These are phyloP conservation scores for Murina feae DNA, from an alignment of 2,113 vertebrate species.

Conservation along the genomic window DNA sequence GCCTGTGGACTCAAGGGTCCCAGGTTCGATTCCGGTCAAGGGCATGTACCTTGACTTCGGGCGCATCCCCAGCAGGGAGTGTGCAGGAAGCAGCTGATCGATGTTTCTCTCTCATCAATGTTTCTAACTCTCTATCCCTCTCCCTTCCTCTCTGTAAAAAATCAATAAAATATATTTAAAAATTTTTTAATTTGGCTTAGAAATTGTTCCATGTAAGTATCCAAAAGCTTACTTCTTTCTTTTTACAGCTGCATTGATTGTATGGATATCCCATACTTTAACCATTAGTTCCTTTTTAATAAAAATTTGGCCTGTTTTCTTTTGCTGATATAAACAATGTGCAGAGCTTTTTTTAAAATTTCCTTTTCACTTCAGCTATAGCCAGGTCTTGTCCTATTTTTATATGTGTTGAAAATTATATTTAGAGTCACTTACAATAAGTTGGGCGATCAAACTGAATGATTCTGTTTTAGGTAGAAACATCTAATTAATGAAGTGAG, in stretches of 20 bases:
- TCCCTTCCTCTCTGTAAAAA: no score
- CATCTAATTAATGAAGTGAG: neutral
- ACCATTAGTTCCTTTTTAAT: neutral
- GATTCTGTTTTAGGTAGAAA: neutral
- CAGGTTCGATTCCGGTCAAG: no score
- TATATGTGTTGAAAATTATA: neutral
- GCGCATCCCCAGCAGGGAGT: no score
- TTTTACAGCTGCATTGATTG: neutral
- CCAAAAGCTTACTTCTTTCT: neutral
- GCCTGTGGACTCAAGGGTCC: no score
- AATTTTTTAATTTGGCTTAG: constrained; percentile 4
- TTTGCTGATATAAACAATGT: neutral
- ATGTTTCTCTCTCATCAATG: no score
- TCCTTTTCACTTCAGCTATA: neutral
- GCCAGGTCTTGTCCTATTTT: neutral
- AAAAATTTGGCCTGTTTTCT: neutral
- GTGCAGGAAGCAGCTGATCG: no score
- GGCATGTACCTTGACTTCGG: no score
- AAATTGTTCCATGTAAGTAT: neutral
- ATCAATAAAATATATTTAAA: no score
- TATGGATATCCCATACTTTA: neutral
- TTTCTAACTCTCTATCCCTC: no score
- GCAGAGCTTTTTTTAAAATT: no score
- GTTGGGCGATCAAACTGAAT: neutral
- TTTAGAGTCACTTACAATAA: neutral